Evolutionary conservation across 2,113 vertebrate species (phyloP).

Genomic region (Dasyornis broadbenti): DNA sequence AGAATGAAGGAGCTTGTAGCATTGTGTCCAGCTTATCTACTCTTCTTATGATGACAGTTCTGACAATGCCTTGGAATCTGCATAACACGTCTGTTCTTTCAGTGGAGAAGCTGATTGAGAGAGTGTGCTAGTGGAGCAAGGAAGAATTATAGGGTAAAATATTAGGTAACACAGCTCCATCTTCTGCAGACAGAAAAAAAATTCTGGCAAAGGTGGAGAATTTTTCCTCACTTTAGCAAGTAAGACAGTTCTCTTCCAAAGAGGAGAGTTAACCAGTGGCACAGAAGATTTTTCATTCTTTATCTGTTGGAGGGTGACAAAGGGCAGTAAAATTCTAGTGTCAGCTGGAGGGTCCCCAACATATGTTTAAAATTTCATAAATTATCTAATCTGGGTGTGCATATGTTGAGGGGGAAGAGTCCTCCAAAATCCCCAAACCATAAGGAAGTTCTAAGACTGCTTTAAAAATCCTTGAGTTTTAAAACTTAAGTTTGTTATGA

Average conservation of each 20-base stretch:
- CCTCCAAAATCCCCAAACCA: neutral
- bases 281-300: neutral
- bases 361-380: neutral
- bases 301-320: neutral
- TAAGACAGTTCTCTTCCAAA: neutral
- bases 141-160: neutral
- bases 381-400: neutral
- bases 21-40: neutral
- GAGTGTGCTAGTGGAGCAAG: neutral
- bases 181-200: neutral
- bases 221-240: neutral
- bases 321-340: neutral
- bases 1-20: neutral
- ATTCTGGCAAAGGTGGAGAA: neutral
- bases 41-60: neutral
- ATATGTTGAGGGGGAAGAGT: neutral
- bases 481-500: neutral
- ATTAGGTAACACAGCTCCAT: neutral
- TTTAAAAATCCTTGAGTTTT: neutral
- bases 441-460: neutral
- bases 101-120: neutral
- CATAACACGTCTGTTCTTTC: neutral
- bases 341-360: neutral
- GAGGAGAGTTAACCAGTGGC: rapidly evolving
- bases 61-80: neutral